These are phyloP conservation scores for Agonopterix heracliana DNA, from an alignment of 2,888 invertebrate species.

Conservation along the genomic window DNA sequence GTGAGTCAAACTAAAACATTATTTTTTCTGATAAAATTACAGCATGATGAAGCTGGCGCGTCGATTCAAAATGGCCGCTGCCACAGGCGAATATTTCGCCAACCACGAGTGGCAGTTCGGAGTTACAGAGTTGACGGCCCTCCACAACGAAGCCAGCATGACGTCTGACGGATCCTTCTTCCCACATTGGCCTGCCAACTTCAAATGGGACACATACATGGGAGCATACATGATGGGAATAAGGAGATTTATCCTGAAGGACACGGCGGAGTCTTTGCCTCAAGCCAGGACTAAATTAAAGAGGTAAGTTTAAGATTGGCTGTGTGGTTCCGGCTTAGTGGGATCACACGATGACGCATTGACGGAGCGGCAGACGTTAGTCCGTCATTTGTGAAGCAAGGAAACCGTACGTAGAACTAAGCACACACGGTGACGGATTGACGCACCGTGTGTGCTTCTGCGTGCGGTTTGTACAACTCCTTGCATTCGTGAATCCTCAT, in stretches of 20 bases:
- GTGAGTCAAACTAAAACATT: too few species aligned
- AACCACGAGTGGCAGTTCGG: constrained; percentile 90
- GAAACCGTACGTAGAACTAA: too few species aligned
- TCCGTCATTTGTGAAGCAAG: too few species aligned
- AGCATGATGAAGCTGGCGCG: constrained; percentile 91
- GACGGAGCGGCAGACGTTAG: too few species aligned
- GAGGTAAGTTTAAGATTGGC: too few species aligned
- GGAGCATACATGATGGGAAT: constrained; percentile 90
- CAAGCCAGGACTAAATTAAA: constrained; percentile 79
- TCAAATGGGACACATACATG: constrained; percentile 89
- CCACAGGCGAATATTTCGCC: constrained; percentile 90
- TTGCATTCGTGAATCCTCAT: too few species aligned
- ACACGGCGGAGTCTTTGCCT: constrained; percentile 79
- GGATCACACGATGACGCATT: too few species aligned
- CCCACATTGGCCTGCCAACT: constrained; percentile 75
- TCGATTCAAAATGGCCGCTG: constrained; percentile 85
- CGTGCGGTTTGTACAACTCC: too few species aligned
- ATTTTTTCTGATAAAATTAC: constrained; percentile 8
- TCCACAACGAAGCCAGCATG: constrained; percentile 69
- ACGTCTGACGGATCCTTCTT: constrained; percentile 77
- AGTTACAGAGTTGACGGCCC: constrained; percentile 76
- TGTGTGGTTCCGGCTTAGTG: too few species aligned
- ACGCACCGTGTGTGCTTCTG: too few species aligned
- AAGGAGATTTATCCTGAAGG: constrained; percentile 87
- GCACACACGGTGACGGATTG: too few species aligned